phyloP scores from a whole-genome alignment of 2,113 vertebrate species.

The Tinamus guttatus region DNA sequence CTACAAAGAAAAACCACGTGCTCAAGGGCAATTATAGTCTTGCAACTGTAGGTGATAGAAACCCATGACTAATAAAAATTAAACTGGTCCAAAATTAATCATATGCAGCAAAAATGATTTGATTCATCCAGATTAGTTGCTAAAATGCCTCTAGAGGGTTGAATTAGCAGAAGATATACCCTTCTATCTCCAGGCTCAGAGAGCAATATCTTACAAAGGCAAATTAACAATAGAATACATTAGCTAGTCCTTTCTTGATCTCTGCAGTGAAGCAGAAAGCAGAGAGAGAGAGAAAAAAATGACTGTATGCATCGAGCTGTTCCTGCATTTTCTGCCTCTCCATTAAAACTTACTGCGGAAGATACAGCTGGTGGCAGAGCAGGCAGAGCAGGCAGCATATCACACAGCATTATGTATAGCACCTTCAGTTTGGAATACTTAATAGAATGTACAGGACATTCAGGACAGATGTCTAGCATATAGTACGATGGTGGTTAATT shows the following conservation, averaged over 20 bases:
- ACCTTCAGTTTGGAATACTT: not conserved
- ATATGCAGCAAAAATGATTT: conserved; percentile 64
- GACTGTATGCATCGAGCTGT: not conserved
- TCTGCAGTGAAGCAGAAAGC: not conserved
- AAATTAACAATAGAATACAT: conserved; percentile 51
- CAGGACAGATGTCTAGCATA: not conserved
- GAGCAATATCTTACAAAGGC: conserved; percentile 23
- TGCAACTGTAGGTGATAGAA: conserved; percentile 59
- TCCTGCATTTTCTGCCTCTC: not conserved
- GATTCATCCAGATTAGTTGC: conserved; percentile 70
- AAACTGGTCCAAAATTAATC: conserved; percentile 74
- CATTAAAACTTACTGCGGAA: not conserved
- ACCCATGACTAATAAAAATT: conserved; percentile 74
- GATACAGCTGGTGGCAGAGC: not conserved
- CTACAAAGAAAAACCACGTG: conserved; percentile 54
- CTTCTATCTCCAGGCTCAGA: conserved; percentile 28
- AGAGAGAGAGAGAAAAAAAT: not conserved
- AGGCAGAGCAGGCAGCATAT: not conserved
- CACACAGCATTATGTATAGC: not conserved
- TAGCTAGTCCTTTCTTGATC: not conserved
- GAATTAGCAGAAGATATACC: conserved; percentile 56
- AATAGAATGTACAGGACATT: not conserved
- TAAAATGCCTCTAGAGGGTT: conserved; percentile 67
- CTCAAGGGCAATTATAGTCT: conserved; percentile 65
- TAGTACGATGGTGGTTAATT: not conserved